These are phyloP conservation scores for Brevimyrus niger DNA, from an alignment of 2,113 vertebrate genomes.

Conservation along the genomic window DNA sequence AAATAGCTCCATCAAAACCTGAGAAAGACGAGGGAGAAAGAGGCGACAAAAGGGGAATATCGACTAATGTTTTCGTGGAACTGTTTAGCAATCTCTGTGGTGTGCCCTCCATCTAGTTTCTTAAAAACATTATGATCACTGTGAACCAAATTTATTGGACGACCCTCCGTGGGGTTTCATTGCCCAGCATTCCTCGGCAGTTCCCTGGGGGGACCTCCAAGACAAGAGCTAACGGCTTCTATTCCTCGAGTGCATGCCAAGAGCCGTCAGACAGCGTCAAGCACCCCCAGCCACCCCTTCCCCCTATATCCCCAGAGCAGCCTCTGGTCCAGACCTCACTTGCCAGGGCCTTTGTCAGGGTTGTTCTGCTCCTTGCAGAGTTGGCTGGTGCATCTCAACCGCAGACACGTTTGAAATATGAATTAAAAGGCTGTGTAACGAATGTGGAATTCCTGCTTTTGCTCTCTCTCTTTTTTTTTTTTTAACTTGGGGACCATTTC, in stretches of 20 bases:
- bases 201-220: not conserved
- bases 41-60: constrained; percentile 11
- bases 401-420: constrained; percentile 35
- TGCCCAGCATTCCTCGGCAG: constrained; percentile 15
- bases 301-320: constrained; percentile 45
- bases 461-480: not conserved
- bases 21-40: not conserved
- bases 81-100: not conserved
- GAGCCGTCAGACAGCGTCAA: constrained; percentile 34
- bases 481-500: not conserved
- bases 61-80: constrained; percentile 22
- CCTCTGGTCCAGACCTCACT: constrained; percentile 49
- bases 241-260: constrained; percentile 41
- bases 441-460: constrained; percentile 26
- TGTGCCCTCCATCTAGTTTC: not conserved
- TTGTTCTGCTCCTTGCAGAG: constrained; percentile 33
- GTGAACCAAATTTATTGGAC: constrained; percentile 33
- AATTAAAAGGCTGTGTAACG: constrained; percentile 31
- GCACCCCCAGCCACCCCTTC: constrained; percentile 12
- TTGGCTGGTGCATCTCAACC: constrained; percentile 36
- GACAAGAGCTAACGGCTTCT: constrained; percentile 31
- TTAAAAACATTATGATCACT: constrained; percentile 39
- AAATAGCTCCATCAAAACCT: not conserved
- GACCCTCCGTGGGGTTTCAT: constrained; percentile 35
- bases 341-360: constrained; percentile 40